A percentile compares a stretch with the other conserved stretches of the same genome.
phyloP scores from a whole-genome alignment of 2,113 vertebrate species.

The Acanthochromis polyacanthus region DNA sequence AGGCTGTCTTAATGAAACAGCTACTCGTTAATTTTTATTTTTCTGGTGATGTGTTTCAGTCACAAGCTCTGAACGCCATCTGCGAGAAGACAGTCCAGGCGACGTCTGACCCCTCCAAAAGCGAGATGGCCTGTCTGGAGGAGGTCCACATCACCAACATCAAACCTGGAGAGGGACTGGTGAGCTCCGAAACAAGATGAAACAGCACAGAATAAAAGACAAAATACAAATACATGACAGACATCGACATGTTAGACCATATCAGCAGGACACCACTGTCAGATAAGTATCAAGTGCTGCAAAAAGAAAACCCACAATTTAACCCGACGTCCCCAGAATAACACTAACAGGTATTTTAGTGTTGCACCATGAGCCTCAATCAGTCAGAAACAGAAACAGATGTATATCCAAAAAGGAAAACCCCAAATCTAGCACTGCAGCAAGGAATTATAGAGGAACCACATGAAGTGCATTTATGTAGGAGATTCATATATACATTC shows the following conservation, averaged over 20 bases:
- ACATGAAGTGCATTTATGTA: background rate
- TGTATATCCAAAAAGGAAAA: conserved; percentile 13
- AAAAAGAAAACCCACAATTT: conserved; percentile 25
- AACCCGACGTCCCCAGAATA: conserved; percentile 21
- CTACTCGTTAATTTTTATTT: background rate
- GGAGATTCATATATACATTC: background rate
- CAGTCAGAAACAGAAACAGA: conserved; percentile 23
- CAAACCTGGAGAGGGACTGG: conserved; percentile 93
- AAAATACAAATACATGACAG: background rate
- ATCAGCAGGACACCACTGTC: conserved; percentile 14
- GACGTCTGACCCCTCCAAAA: conserved; percentile 88
- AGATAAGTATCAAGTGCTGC: background rate
- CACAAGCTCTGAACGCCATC: conserved; percentile 91
- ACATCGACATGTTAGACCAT: background rate
- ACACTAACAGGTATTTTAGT: conserved; percentile 23
- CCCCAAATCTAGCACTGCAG: background rate
- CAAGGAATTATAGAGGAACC: conserved; percentile 17
- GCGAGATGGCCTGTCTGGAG: conserved; percentile 89
- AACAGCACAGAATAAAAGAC: background rate
- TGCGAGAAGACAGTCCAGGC: conserved; percentile 91
- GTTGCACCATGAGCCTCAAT: conserved; percentile 30
- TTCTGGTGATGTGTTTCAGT: conserved; percentile 80
- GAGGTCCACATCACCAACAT: conserved; percentile 91
- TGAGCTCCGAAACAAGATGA: conserved; percentile 74
- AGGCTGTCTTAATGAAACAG: no score